A percentile compares a stretch with the other conserved stretches of the same genome.
These are phyloP conservation scores for Centropristis striata DNA, from an alignment of 2,113 vertebrate species.

Conservation along the genomic window DNA sequence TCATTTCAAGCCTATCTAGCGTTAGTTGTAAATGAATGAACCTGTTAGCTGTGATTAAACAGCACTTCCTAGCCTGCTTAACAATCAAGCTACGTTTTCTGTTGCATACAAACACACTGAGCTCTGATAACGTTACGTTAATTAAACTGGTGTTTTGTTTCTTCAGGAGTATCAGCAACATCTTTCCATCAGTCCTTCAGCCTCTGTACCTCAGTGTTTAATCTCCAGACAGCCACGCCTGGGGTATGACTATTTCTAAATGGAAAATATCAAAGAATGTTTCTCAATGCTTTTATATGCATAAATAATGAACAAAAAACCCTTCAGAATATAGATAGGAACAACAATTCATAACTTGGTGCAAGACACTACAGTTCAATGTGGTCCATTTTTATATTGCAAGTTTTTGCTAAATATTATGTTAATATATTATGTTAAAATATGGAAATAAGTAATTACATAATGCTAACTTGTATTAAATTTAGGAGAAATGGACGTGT, in stretches of 20 bases:
- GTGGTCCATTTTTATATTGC: too few relatives aligned
- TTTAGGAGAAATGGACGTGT: too few relatives aligned
- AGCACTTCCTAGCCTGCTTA: background rate
- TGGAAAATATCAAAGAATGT: background rate
- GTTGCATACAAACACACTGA: background rate
- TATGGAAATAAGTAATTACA: too few relatives aligned
- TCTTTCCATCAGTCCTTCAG: constrained; percentile 94
- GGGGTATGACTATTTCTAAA: constrained; percentile 87
- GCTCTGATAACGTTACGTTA: background rate
- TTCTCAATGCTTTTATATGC: too few relatives aligned
- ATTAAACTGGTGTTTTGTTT: constrained; percentile 25
- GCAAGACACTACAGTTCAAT: too few relatives aligned
- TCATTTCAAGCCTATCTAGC: background rate
- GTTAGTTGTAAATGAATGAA: background rate
- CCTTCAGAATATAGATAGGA: too few relatives aligned
- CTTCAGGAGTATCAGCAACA: constrained; percentile 92
- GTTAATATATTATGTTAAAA: too few relatives aligned
- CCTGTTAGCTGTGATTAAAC: background rate
- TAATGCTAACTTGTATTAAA: too few relatives aligned
- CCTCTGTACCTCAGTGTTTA: constrained; percentile 90
- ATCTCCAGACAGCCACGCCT: constrained; percentile 95
- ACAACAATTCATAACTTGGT: too few relatives aligned
- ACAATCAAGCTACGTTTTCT: background rate
- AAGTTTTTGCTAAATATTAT: too few relatives aligned
- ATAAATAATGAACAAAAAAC: too few relatives aligned